Evolutionary conservation across 1,140 invertebrate species (phyloP).

Genomic region (Watersipora subatra): DNA sequence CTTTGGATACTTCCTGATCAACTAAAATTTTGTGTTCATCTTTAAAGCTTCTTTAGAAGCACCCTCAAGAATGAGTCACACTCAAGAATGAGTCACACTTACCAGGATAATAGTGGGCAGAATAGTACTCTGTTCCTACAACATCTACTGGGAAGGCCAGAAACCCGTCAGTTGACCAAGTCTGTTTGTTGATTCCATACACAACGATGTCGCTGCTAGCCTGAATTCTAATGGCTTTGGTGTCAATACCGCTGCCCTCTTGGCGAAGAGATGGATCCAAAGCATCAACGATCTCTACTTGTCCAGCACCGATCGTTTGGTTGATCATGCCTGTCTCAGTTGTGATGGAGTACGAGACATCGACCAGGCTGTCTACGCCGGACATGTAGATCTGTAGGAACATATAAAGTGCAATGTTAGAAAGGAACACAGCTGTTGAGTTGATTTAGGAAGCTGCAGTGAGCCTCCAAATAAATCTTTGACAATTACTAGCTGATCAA

Average conservation of each 20-base stretch:
- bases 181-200: conserved; percentile 20
- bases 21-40: too few species aligned
- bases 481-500: too few species aligned
- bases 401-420: neutral
- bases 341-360: neutral
- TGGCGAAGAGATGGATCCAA: neutral
- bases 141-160: conserved; percentile 21
- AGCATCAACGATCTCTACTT: neutral
- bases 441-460: too few species aligned
- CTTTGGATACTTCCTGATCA: too few species aligned
- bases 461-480: too few species aligned
- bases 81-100: neutral
- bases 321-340: neutral
- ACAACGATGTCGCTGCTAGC: conserved; percentile 18
- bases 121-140: conserved; percentile 21
- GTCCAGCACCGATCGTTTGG: neutral
- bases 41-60: too few species aligned
- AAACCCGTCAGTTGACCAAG: conserved; percentile 23
- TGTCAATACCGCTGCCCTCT: neutral
- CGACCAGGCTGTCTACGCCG: neutral
- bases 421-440: too few species aligned
- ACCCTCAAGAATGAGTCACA: too few species aligned
- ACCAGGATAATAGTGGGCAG: conserved; percentile 14
- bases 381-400: neutral
- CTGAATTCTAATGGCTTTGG: neutral